phyloP scores from a whole-genome alignment of 2,113 vertebrate genomes.

The Falco punctatus region DNA sequence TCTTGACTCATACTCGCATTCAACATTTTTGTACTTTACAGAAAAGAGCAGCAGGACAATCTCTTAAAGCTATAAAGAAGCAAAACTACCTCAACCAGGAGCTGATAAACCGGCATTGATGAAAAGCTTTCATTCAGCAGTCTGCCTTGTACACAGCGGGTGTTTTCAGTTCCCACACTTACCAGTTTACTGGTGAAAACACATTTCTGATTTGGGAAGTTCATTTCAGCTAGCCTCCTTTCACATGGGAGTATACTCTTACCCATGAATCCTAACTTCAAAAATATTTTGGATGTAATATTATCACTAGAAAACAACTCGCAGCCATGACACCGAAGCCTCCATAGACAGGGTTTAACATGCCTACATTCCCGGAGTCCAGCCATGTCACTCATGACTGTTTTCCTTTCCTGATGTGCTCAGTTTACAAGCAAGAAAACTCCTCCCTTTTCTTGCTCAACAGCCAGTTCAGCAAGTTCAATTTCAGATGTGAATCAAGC shows the following conservation, averaged over 20 bases:
- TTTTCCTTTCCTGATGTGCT: not conserved
- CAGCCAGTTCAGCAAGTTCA: slow-evolving; percentile 15
- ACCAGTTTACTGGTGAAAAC: not conserved
- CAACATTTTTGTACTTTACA: not conserved
- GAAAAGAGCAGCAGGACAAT: not conserved
- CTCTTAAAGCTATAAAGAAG: not conserved
- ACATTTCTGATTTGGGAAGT: not conserved
- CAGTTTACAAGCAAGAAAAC: not conserved
- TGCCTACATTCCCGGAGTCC: not conserved
- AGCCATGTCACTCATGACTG: not conserved
- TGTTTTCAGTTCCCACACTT: not conserved
- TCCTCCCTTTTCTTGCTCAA: slow-evolving; percentile 32
- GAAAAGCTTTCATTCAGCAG: not conserved
- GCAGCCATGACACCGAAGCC: not conserved
- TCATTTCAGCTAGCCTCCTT: not conserved
- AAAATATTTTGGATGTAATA: not conserved
- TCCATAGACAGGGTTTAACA: not conserved
- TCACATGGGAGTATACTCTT: not conserved
- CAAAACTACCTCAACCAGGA: not conserved
- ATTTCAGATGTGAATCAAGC: not conserved
- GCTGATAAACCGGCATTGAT: not conserved
- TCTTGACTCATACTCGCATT: not conserved
- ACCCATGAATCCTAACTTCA: not conserved
- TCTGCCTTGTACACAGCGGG: not conserved
- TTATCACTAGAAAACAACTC: not conserved